phyloP scores from a whole-genome alignment of 1,140 invertebrate genomes.

The Tetramorium parvispinum region DNA sequence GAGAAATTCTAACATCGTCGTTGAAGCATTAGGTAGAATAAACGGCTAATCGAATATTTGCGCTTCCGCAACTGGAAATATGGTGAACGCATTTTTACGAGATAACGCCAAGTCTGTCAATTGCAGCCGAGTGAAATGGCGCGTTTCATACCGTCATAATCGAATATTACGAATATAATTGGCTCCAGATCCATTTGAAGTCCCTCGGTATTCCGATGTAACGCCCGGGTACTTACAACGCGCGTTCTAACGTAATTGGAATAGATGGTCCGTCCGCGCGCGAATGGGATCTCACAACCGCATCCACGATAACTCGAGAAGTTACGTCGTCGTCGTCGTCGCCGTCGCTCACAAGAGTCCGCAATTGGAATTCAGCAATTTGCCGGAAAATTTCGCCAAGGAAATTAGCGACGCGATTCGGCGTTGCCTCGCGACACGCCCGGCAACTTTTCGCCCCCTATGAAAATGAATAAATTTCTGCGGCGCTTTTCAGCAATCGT shows the following conservation, averaged over 20 bases:
- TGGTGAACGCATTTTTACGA: background rate
- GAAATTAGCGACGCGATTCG: constrained; percentile 36
- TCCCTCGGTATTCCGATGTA: constrained; percentile 14
- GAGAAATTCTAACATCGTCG: background rate
- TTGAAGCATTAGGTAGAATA: background rate
- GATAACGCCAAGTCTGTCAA: background rate
- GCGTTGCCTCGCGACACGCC: background rate
- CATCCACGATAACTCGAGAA: constrained; percentile 41
- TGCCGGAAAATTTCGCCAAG: constrained; percentile 37
- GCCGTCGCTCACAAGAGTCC: constrained; percentile 39
- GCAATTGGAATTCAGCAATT: constrained; percentile 27
- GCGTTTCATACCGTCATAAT: constrained; percentile 6
- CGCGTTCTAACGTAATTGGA: constrained; percentile 21
- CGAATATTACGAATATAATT: constrained; percentile 39
- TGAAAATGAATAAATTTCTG: constrained; percentile 50
- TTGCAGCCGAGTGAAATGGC: constrained; percentile 4
- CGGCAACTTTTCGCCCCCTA: constrained; percentile 10
- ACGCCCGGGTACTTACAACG: constrained; percentile 36
- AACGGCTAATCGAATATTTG: background rate
- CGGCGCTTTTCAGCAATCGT: constrained; percentile 32
- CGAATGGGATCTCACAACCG: constrained; percentile 40
- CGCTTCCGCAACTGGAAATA: background rate
- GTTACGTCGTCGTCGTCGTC: constrained; percentile 31
- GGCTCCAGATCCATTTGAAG: background rate
- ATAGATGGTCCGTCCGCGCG: constrained; percentile 32